phyloP scores from a whole-genome alignment of 2,113 vertebrate genomes.

The Pogona vitticeps region DNA sequence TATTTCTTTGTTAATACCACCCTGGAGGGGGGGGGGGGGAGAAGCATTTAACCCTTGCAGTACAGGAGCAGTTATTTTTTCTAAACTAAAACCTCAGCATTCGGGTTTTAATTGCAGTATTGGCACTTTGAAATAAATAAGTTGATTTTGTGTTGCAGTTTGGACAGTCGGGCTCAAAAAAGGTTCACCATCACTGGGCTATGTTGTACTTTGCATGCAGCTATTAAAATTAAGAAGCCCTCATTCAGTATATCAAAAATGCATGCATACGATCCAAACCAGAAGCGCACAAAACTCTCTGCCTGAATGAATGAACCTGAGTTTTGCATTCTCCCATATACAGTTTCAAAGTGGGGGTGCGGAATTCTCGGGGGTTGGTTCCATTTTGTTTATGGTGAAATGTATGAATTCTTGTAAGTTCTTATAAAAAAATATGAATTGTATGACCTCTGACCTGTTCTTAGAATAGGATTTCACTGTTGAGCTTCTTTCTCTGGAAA shows the following conservation, averaged over 20 bases:
- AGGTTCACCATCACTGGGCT: too few relatives aligned
- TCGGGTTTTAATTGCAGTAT: too few relatives aligned
- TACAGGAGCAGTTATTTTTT: too few relatives aligned
- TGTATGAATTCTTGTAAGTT: not conserved
- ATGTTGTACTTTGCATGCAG: not conserved
- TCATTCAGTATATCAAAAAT: not conserved
- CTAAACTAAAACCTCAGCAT: too few relatives aligned
- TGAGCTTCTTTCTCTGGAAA: not conserved
- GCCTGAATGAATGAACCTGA: not conserved
- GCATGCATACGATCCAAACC: not conserved
- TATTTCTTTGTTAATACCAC: too few relatives aligned
- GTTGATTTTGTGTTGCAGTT: too few relatives aligned
- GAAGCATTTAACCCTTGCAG: too few relatives aligned
- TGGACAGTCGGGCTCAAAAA: too few relatives aligned
- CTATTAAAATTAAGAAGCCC: not conserved
- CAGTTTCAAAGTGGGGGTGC: not conserved
- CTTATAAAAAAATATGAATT: not conserved
- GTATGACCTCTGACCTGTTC: not conserved
- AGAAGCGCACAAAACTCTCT: not conserved
- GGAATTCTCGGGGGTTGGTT: too few relatives aligned
- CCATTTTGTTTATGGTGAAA: not conserved
- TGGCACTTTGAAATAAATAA: too few relatives aligned
- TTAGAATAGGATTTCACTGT: not conserved
- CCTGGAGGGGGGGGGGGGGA: too few relatives aligned
- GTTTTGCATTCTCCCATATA: not conserved